Evolutionary conservation across 2,797 vertebrate species (phyloP).

Genomic region (Pampus argenteus): DNA sequence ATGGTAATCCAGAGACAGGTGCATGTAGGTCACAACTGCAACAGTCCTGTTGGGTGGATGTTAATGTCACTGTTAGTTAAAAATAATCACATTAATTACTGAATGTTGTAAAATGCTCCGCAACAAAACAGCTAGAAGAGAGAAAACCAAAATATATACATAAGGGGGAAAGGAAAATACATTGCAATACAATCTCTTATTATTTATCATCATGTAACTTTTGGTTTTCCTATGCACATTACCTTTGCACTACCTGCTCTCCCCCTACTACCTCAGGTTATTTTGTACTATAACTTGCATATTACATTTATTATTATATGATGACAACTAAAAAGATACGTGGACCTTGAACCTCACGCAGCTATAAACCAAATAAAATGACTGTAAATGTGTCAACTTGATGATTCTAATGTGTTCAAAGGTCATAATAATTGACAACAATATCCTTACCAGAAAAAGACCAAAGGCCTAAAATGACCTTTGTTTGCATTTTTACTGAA

Average conservation of each 20-base stretch:
- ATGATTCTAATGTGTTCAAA: neutral
- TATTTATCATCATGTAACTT: no score
- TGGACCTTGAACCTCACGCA: no score
- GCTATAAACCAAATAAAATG: neutral
- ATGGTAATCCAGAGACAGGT: slow-evolving; percentile 41
- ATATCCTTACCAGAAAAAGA: no score
- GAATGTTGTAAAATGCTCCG: neutral
- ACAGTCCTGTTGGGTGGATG: neutral
- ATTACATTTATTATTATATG: no score
- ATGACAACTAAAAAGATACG: no score
- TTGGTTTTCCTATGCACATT: no score
- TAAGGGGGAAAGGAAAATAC: neutral
- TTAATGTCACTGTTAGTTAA: neutral
- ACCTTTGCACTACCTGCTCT: no score
- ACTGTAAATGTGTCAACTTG: neutral
- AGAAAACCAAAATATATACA: neutral
- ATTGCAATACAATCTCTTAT: no score
- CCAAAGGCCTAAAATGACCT: no score
- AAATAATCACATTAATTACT: neutral
- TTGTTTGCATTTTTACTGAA: no score
- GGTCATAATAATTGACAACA: neutral
- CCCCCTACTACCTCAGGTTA: no score
- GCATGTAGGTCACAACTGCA: slow-evolving; percentile 88
- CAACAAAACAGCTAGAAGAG: neutral
- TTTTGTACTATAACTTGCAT: no score